These are phyloP conservation scores for Eurytoma adleriae DNA, from an alignment of 2,888 invertebrate species.

Conservation along the genomic window DNA sequence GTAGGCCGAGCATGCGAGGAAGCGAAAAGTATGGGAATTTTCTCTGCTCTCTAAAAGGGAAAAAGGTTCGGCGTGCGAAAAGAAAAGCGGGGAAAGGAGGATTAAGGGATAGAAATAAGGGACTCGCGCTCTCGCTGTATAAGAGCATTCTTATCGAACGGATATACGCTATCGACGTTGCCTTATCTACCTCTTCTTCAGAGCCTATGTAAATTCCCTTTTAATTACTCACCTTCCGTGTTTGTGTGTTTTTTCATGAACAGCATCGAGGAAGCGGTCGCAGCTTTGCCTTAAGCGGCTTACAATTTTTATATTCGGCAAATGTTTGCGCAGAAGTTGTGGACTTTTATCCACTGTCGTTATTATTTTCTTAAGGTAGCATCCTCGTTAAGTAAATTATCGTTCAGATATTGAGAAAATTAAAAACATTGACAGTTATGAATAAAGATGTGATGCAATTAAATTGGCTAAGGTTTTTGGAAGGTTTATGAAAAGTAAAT, in stretches of 20 bases:
- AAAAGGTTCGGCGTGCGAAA: neutral
- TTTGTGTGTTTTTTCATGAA: conserved; percentile 24
- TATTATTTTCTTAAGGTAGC: no score
- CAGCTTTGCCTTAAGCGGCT: neutral
- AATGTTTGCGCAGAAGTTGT: neutral
- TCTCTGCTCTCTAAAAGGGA: neutral
- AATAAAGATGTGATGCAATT: no score
- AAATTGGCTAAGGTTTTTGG: no score
- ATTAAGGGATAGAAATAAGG: conserved; percentile 15
- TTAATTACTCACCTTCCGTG: conserved; percentile 23
- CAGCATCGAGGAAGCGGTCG: neutral
- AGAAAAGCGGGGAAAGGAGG: conserved; percentile 14
- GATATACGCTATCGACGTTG: conserved; percentile 51
- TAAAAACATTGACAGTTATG: no score
- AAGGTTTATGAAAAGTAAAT: no score
- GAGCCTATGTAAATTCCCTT: conserved; percentile 38
- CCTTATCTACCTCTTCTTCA: conserved; percentile 55
- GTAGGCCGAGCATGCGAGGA: neutral
- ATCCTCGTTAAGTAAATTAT: no score
- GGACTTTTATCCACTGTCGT: no score
- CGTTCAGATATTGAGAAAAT: no score
- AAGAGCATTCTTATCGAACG: conserved; percentile 42
- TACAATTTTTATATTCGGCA: neutral
- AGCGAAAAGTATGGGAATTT: conserved; percentile 15
- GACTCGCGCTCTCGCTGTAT: conserved; percentile 41